Evolutionary conservation across 2,113 vertebrate species (phyloP).

Genomic region (Todiramphus chloris): DNA sequence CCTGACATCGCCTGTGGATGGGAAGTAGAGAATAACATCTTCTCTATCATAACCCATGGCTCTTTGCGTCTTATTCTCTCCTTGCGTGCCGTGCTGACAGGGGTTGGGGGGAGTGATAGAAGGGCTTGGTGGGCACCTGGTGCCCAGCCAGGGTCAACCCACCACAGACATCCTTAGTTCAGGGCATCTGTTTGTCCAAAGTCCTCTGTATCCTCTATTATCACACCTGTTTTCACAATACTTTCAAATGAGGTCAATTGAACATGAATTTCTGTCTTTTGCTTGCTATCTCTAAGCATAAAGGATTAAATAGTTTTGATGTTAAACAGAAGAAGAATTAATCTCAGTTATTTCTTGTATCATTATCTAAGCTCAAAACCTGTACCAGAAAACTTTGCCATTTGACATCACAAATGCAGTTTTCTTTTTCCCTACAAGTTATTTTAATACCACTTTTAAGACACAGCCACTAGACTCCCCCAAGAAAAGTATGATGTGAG

Average conservation of each 20-base stretch:
- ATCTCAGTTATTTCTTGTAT: neutral
- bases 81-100: no score
- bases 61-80: no score
- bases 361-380: neutral
- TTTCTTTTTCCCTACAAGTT: neutral
- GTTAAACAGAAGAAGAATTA: neutral
- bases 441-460: neutral
- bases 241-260: neutral
- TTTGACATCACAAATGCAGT: neutral
- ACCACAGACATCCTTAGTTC: neutral
- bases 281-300: neutral
- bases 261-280: neutral
- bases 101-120: no score
- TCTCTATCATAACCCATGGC: no score
- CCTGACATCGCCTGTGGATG: no score
- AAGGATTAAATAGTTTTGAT: neutral
- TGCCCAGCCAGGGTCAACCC: no score
- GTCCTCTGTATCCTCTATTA: neutral
- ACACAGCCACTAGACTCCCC: neutral
- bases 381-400: neutral
- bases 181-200: neutral
- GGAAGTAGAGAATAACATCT: no score
- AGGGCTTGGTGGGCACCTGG: no score
- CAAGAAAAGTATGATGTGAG: neutral
- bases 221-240: neutral